Percentiles rank a stretch among this genome's conserved stretches.
Evolutionary conservation across 1,140 invertebrate species (phyloP).

Genomic region (Schmidtea mediterranea): DNA sequence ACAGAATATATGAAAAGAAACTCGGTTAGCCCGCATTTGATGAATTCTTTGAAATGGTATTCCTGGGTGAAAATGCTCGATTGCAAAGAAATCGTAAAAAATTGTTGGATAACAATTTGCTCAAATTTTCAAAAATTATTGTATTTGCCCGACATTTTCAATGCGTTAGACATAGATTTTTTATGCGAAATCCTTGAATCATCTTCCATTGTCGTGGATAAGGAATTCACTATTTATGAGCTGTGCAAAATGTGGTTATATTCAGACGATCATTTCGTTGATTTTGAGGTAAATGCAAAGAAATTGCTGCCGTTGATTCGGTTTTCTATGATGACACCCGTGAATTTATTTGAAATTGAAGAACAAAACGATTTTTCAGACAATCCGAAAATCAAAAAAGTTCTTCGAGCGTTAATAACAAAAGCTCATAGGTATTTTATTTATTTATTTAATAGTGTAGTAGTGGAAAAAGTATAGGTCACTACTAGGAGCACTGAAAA

Average conservation of each 20-base stretch:
- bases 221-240: conserved; percentile 16
- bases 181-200: conserved; percentile 17
- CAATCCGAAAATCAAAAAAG: too few relatives aligned
- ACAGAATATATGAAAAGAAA: conserved; percentile 22
- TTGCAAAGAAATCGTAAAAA: conserved; percentile 15
- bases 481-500: too few relatives aligned
- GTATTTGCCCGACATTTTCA: conserved; percentile 16
- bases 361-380: too few relatives aligned
- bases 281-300: conserved; percentile 11
- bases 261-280: conserved; percentile 10
- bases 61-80: conserved; percentile 22
- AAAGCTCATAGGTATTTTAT: too few relatives aligned
- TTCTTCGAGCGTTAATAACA: too few relatives aligned
- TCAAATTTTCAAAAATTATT: conserved; percentile 23
- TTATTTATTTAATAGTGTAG: too few relatives aligned
- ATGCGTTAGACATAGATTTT: conserved; percentile 21
- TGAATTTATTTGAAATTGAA: conserved; percentile 18
- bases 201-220: conserved; percentile 17
- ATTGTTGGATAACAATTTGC: conserved; percentile 22
- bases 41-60: too few relatives aligned
- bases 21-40: conserved; percentile 16
- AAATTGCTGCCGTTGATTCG: conserved; percentile 21
- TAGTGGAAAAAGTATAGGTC: too few relatives aligned
- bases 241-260: conserved; percentile 16
- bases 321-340: conserved; percentile 23